Evolutionary conservation across 2,113 vertebrate genomes (phyloP).

Genomic region (Takifugu bimaculatus): DNA sequence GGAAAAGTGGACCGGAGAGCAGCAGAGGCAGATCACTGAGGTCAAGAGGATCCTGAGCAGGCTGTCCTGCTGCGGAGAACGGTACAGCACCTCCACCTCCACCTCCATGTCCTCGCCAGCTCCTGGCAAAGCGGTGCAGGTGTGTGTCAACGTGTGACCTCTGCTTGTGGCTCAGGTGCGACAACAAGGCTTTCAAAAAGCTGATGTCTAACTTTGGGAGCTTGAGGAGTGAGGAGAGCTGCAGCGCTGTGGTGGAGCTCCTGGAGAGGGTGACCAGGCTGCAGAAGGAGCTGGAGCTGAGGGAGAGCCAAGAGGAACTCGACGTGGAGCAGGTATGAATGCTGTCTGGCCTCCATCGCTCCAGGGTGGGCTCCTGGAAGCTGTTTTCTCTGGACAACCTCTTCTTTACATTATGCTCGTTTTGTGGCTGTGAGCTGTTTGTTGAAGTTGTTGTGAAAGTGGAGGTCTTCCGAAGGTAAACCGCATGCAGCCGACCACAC

Average conservation of each 20-base stretch:
- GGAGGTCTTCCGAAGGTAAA: conserved; percentile 60
- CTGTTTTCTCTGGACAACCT: neutral
- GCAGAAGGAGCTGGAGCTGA: conserved; percentile 77
- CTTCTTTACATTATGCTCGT: conserved; percentile 18
- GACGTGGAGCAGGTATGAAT: conserved; percentile 79
- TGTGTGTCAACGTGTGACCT: neutral
- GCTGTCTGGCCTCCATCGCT: neutral
- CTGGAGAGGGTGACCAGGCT: conserved; percentile 67
- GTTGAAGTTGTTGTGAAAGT: conserved; percentile 46
- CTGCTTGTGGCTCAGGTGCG: conserved; percentile 42
- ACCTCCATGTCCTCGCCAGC: too few relatives aligned
- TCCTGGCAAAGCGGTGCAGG: neutral
- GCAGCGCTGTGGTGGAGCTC: conserved; percentile 65
- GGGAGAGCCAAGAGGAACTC: conserved; percentile 63
- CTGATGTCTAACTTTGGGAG: conserved; percentile 68
- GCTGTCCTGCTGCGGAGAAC: conserved; percentile 76
- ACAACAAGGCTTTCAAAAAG: conserved; percentile 75
- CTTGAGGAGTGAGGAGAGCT: conserved; percentile 53
- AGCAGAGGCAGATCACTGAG: conserved; percentile 62
- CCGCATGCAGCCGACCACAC: conserved; percentile 50
- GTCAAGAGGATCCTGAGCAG: conserved; percentile 65
- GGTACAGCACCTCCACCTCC: conserved; percentile 58
- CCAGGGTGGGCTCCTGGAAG: neutral
- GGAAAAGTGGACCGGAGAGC: conserved; percentile 74
- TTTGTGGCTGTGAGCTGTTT: conserved; percentile 7